Evolutionary conservation across 2,113 vertebrate genomes (phyloP).

Genomic region (Dipodomys stephensi): DNA sequence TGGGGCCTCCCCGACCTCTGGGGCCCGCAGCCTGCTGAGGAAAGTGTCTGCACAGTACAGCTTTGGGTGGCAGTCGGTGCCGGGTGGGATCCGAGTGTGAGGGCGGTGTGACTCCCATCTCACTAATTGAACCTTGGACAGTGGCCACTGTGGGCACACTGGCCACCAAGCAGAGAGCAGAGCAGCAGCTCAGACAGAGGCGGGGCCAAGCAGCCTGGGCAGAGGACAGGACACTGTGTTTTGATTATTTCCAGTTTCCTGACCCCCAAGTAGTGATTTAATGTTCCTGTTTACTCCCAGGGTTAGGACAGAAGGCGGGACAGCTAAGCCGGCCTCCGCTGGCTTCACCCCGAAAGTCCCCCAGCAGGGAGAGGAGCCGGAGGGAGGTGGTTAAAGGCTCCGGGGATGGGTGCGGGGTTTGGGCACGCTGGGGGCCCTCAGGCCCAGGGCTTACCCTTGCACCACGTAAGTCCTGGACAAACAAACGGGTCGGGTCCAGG

Average conservation of each 20-base stretch:
- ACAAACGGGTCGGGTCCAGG: neutral
- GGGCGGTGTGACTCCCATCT: neutral
- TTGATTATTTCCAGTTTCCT: conserved; percentile 81
- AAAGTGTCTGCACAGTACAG: neutral
- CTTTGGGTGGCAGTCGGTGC: too few relatives aligned
- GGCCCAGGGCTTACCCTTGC: neutral
- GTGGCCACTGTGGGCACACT: neutral
- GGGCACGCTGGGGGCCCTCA: neutral
- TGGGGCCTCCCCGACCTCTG: neutral
- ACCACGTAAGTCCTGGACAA: neutral
- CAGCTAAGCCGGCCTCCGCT: conserved; percentile 12
- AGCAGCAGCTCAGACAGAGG: neutral
- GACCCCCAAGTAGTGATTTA: conserved; percentile 80
- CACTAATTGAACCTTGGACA: neutral
- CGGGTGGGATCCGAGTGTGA: neutral
- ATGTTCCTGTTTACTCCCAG: conserved; percentile 80
- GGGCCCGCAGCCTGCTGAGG: neutral
- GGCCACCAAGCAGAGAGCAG: neutral
- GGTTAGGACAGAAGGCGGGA: conserved; percentile 76
- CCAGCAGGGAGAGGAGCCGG: neutral
- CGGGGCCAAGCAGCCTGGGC: conserved; percentile 51
- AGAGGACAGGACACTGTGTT: conserved; percentile 77
- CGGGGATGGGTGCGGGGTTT: rapidly evolving
- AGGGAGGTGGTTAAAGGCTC: neutral
- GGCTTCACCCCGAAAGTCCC: conserved; percentile 55